Evolutionary conservation across 2,113 vertebrate species (phyloP).

Genomic region (Azemiops feae): DNA sequence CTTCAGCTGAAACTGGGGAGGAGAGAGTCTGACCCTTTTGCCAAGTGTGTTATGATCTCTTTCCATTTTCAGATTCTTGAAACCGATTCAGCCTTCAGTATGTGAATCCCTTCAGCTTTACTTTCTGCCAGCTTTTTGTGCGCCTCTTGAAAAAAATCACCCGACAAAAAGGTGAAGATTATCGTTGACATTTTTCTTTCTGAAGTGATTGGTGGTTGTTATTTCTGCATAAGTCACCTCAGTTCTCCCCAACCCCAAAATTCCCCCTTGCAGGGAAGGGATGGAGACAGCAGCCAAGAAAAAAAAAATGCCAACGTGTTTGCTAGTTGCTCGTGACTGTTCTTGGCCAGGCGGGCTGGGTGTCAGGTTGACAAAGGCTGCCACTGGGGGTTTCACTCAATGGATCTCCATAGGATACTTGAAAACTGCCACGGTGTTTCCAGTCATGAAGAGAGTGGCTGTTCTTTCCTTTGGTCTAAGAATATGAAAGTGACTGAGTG

Average conservation of each 20-base stretch:
- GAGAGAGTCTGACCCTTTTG: conserved; percentile 33
- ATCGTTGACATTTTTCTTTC: neutral
- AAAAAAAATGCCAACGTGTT: neutral
- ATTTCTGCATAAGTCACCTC: neutral
- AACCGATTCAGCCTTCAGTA: conserved; percentile 45
- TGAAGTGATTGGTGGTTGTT: conserved; percentile 9
- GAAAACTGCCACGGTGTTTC: neutral
- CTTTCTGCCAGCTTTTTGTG: conserved; percentile 31
- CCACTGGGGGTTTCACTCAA: neutral
- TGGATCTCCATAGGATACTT: neutral
- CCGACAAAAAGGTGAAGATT: conserved; percentile 10
- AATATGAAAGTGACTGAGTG: neutral
- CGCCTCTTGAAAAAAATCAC: neutral
- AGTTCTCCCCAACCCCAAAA: neutral
- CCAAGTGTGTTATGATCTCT: conserved; percentile 4
- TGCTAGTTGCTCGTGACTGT: neutral
- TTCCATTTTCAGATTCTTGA: conserved; percentile 44
- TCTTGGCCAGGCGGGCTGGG: neutral
- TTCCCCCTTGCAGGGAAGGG: neutral
- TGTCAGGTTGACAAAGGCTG: neutral
- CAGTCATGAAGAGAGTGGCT: neutral
- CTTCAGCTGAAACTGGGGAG: conserved; percentile 36
- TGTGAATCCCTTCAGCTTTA: conserved; percentile 22
- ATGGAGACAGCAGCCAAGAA: neutral
- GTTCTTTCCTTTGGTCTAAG: neutral